These are phyloP conservation scores for Drosophila setosimentum DNA, from an alignment of 2,888 invertebrate genomes.

Conservation along the genomic window DNA sequence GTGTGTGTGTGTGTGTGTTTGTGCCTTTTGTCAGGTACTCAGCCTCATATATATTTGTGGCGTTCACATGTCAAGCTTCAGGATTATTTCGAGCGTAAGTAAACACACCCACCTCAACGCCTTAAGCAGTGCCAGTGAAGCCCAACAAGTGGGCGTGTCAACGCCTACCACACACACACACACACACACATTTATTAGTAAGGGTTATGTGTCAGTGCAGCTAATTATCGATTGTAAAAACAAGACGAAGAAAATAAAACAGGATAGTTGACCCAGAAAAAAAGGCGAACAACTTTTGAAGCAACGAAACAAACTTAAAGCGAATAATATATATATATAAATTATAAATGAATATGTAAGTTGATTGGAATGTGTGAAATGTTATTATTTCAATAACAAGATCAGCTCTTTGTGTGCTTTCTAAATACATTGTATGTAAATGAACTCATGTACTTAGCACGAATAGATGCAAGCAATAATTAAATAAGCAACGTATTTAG, in stretches of 20 bases:
- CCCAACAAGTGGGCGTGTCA: slow-evolving; percentile 61
- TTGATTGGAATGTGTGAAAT: neutral
- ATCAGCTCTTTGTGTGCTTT: neutral
- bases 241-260: fast-evolving
- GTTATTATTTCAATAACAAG: neutral
- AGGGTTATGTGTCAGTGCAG: neutral
- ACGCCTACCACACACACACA: slow-evolving; percentile 23
- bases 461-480: neutral
- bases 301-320: neutral
- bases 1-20: slow-evolving; percentile 1
- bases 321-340: neutral
- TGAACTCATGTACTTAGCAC: neutral
- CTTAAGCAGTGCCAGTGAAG: slow-evolving; percentile 39
- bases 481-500: neutral
- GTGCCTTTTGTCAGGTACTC: slow-evolving; percentile 12
- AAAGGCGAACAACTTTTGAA: neutral
- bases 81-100: slow-evolving; percentile 37
- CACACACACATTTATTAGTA: slow-evolving; percentile 6
- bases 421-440: too few relatives aligned
- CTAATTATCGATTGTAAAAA: neutral
- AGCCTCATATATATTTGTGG: slow-evolving; percentile 36
- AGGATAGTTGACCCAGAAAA: neutral
- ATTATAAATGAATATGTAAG: neutral
- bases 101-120: slow-evolving; percentile 30
- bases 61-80: slow-evolving; percentile 39